Conservation (phyloP, 37 sponge, comb jelly and placozoan genomes). For the Aphrocallistes beatrix region DNA sequence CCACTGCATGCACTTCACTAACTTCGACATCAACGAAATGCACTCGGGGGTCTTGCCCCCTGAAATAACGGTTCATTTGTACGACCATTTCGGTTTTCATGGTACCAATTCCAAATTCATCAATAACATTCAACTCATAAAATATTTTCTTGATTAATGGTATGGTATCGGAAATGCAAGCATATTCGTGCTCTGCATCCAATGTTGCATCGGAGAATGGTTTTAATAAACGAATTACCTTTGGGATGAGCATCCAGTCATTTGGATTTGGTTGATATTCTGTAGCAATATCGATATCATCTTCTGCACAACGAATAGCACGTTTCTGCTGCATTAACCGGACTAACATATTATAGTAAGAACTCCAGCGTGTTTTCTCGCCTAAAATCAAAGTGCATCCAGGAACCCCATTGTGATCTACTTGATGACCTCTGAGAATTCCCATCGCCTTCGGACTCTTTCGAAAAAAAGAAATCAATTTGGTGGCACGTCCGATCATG, state of each 20-base stretch:
- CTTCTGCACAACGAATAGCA: neutral
- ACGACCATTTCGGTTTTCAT: neutral
- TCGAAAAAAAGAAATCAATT: neutral
- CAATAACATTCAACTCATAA: neutral
- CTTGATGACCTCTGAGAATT: neutral
- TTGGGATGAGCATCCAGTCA: neutral
- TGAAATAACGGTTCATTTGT: neutral
- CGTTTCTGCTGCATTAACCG: neutral
- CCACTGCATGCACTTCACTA: neutral
- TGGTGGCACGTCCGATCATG: neutral
- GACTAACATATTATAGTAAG: neutral
- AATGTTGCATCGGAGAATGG: neutral
- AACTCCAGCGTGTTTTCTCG: neutral
- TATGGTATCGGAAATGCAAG: neutral
- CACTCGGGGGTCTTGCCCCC: neutral
- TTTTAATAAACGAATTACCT: neutral
- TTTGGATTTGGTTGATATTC: neutral
- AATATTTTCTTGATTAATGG: neutral
- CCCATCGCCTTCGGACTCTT: neutral
- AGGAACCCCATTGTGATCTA: neutral
- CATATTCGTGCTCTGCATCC: neutral
- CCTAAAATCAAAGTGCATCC: neutral
- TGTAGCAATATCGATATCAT: neutral
- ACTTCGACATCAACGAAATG: neutral
- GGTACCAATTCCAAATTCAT: neutral